These are phyloP conservation scores for Ectemnius lituratus DNA, from an alignment of 2,888 invertebrate genomes.

Conservation along the genomic window DNA sequence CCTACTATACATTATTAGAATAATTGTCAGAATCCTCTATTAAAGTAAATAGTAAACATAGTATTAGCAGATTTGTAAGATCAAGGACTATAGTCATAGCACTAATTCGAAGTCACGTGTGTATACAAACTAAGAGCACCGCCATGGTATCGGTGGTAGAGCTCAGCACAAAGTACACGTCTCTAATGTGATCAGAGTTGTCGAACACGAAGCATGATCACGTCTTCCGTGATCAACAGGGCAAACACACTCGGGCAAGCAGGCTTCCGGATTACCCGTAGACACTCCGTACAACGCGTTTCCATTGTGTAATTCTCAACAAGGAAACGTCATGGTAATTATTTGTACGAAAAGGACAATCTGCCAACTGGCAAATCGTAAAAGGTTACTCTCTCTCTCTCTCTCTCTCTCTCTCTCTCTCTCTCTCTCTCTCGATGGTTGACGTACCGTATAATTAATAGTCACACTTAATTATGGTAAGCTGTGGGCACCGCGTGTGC, in stretches of 20 bases:
- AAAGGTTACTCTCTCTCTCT: slow-evolving; percentile 6
- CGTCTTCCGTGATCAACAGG: not conserved
- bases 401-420: too few relatives aligned
- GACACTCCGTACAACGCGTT: not conserved
- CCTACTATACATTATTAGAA: too few relatives aligned
- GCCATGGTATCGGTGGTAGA: too few relatives aligned
- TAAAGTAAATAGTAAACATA: too few relatives aligned
- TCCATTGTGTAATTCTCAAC: not conserved
- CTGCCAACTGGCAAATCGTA: slow-evolving; percentile 26
- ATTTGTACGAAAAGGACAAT: slow-evolving; percentile 5
- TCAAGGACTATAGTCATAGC: too few relatives aligned
- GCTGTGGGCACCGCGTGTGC: slow-evolving; percentile 29
- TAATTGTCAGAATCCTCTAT: too few relatives aligned
- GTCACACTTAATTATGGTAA: slow-evolving; percentile 51
- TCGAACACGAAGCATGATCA: not conserved
- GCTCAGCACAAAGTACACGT: slow-evolving; percentile 2
- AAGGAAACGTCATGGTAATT: slow-evolving; percentile 21
- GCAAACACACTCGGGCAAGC: slow-evolving; percentile 1
- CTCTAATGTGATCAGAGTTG: not conserved
- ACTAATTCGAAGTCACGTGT: too few relatives aligned
- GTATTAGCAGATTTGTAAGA: too few relatives aligned
- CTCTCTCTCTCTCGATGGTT: not conserved
- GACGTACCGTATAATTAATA: slow-evolving; percentile 47
- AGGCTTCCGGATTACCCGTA: not conserved
- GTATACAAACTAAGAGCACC: too few relatives aligned